Base-by-base conservation (phyloP, 2,888 invertebrate genomes). In the Amitus sp. region DNA sequence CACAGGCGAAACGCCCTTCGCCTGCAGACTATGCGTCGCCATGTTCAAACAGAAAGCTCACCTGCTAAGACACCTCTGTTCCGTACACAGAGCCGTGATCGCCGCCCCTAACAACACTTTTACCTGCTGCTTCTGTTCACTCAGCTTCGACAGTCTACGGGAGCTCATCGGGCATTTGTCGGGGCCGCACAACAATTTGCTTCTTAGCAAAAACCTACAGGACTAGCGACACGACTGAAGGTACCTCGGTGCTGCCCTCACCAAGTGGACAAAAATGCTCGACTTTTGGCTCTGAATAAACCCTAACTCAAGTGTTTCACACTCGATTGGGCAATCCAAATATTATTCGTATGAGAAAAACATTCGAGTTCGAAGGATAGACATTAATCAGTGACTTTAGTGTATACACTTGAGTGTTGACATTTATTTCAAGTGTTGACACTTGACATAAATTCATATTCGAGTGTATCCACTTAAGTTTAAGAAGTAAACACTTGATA, bases 21-120 rank as follows among this genome's bases (percentile, higher is more conserved):
- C 94, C 69, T 94, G 94, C 85, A 87, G 94, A 72, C 86, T 94
- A 43, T 94, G 94, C 78, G 93, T 94, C 58, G 94, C 94, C 53
- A 94, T 94, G 94, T 94, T 94, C 82, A 94, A 94, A 83, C 94
- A 94, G 77, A 94, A 94, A 80, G 94, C 94, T 4, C 94, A 94
- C 80, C 85, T 94, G 71, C 83, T 94, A 60, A 94, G 94, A 84
- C 94, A 94, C 78, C 86, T 94, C 77, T 94, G 94, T 83, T 94
- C 94, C 66, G 94, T 94, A 62, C 94, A 94, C 85, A 88, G 94
- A 69, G 93, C 93, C 81, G 92, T 94, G 63, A 94, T 94, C 82
- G 92, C 93, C 39, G 91, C 92, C 34, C 90, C 91, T 67, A 92
- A 93, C 76, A 88, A 88, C 65, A 87, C 87, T 49, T 94, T 93